These are phyloP conservation scores for Hyphantria cunea DNA, from an alignment of 1,140 invertebrate species.

Conservation along the genomic window DNA sequence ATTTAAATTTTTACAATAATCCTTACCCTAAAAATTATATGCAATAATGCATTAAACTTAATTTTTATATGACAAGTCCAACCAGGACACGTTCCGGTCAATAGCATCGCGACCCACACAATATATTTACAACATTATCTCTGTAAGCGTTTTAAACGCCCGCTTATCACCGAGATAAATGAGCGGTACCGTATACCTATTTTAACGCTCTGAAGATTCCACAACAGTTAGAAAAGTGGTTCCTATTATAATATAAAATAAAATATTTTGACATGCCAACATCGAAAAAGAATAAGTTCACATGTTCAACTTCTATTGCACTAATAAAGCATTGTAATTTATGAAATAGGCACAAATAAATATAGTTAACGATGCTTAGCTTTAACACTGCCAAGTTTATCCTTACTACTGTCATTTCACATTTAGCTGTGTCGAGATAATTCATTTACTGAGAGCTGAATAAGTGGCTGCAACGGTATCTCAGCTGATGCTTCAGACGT, in stretches of 20 bases:
- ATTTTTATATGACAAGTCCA: constrained; percentile 30
- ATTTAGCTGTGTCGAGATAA: constrained; percentile 43
- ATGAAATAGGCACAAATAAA: constrained; percentile 29
- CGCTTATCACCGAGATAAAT: constrained; percentile 18
- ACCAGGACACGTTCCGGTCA: constrained; percentile 1
- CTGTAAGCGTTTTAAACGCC: constrained; percentile 35
- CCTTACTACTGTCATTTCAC: not conserved
- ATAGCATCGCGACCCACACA: constrained; percentile 9
- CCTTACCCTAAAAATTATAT: constrained; percentile 56
- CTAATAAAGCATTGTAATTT: constrained; percentile 37
- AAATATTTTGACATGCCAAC: constrained; percentile 15
- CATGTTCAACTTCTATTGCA: constrained; percentile 60
- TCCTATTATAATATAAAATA: constrained; percentile 21
- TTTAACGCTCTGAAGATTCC: constrained; percentile 18
- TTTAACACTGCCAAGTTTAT: constrained; percentile 1
- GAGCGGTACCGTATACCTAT: constrained; percentile 20
- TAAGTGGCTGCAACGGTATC: constrained; percentile 64
- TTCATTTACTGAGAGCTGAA: constrained; percentile 63
- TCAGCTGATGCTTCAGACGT: constrained; percentile 62
- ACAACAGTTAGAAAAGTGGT: constrained; percentile 16
- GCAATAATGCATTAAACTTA: constrained; percentile 47
- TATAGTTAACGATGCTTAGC: not conserved
- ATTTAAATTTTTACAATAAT: constrained; percentile 74
- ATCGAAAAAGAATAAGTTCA: constrained; percentile 21
- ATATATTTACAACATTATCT: constrained; percentile 37